phyloP scores from a whole-genome alignment of 2,113 vertebrate species.

The Eurystomus gularis region DNA sequence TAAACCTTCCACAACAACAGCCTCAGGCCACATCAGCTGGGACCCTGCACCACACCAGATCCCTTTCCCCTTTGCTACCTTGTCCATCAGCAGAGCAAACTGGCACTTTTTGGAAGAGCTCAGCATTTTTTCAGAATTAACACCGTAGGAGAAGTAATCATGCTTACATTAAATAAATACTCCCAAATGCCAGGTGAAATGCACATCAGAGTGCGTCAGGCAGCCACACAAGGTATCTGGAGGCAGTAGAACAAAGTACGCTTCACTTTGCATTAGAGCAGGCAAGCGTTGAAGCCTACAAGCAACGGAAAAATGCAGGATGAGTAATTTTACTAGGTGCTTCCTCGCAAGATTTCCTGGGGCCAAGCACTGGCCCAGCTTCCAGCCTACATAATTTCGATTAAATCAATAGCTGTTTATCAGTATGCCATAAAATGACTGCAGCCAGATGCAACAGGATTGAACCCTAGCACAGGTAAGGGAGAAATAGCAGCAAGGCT shows the following conservation, averaged over 20 bases:
- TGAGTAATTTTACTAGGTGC: constrained; percentile 53
- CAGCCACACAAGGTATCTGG: constrained; percentile 55
- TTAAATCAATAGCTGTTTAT: constrained; percentile 16
- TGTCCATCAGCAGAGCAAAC: neutral
- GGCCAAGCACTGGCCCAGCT: constrained; percentile 34
- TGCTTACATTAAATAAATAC: constrained; percentile 40
- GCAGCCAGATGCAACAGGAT: constrained; percentile 25
- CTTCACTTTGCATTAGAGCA: constrained; percentile 66
- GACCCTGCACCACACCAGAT: neutral
- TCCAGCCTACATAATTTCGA: neutral
- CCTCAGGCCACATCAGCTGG: neutral
- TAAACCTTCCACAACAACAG: neutral
- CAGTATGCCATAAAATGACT: neutral
- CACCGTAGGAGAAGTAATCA: neutral
- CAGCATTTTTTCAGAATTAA: constrained; percentile 20
- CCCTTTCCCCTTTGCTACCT: neutral
- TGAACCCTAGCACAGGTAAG: neutral
- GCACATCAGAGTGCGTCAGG: constrained; percentile 58
- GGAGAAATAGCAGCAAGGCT: neutral
- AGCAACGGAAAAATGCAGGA: constrained; percentile 58
- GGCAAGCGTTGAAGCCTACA: constrained; percentile 17
- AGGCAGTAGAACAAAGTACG: constrained; percentile 64
- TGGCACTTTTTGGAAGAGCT: neutral
- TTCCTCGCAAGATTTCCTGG: constrained; percentile 30
- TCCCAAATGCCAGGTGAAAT: constrained; percentile 71